Percentiles rank a stretch among this genome's conserved stretches.
Evolutionary conservation across 2,797 vertebrate genomes (phyloP).

Genomic region (Tenualosa ilisha): DNA sequence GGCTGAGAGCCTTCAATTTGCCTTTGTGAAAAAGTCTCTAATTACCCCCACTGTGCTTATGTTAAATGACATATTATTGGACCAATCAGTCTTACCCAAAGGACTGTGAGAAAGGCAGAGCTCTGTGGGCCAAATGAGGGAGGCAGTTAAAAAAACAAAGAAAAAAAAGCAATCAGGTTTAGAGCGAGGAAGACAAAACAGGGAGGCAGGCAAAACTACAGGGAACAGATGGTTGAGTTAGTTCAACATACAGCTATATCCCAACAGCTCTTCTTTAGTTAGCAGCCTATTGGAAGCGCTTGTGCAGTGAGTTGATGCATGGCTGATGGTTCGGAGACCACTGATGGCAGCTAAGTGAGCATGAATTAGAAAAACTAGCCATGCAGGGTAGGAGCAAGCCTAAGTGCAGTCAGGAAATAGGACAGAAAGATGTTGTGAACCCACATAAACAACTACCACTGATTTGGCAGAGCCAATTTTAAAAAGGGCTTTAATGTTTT

Average conservation of each 20-base stretch:
- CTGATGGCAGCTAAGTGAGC: neutral
- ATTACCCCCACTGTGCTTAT: neutral
- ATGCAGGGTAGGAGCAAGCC: neutral
- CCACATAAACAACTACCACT: neutral
- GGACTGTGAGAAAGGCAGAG: conserved; percentile 93
- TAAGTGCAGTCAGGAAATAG: neutral
- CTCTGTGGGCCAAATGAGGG: conserved; percentile 78
- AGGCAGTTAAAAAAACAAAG: conserved; percentile 67
- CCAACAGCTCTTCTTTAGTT: neutral
- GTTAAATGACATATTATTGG: neutral
- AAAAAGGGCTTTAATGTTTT: too few species aligned
- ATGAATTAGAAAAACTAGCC: neutral
- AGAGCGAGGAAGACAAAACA: conserved; percentile 47
- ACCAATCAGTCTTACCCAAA: conserved; percentile 88
- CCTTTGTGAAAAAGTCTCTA: neutral
- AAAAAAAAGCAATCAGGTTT: conserved; percentile 52
- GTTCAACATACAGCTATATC: neutral
- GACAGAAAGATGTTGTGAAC: neutral
- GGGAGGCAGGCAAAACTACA: conserved; percentile 19
- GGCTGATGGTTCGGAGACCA: neutral
- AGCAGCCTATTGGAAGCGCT: neutral
- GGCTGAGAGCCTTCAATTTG: neutral
- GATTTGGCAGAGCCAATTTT: too few species aligned
- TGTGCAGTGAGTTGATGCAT: neutral
- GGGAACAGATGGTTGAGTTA: neutral